These are phyloP conservation scores for Cydia fagiglandana DNA, from an alignment of 1,140 invertebrate genomes.

Conservation along the genomic window DNA sequence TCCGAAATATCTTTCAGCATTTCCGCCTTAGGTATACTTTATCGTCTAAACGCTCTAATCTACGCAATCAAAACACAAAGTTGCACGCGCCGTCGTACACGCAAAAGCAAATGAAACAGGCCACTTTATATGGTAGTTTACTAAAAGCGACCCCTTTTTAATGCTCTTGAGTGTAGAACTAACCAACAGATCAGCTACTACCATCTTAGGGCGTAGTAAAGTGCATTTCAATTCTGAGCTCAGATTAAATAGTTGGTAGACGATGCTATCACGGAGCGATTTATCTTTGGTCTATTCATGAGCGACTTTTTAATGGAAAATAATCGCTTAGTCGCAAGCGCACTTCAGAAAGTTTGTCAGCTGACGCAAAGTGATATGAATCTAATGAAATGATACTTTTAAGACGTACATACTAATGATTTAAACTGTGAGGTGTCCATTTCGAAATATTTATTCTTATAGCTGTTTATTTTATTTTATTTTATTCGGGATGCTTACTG, in stretches of 20 bases:
- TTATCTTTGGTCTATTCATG: slow-evolving; percentile 1
- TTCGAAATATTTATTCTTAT: too few species aligned
- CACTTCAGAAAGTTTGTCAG: neutral
- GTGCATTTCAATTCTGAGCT: slow-evolving; percentile 19
- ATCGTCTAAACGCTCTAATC: neutral
- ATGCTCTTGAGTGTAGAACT: neutral
- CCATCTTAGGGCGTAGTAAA: neutral
- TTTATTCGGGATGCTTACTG: too few species aligned
- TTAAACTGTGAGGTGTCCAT: too few species aligned
- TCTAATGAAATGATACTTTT: too few species aligned
- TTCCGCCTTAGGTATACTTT: neutral
- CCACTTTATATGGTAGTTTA: too few species aligned
- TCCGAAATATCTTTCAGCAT: too few species aligned
- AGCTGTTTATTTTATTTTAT: too few species aligned
- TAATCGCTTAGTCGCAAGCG: neutral
- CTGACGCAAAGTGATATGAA: neutral
- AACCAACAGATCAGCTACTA: slow-evolving; percentile 1
- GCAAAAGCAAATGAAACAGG: neutral
- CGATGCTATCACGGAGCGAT: slow-evolving; percentile 6
- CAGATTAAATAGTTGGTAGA: slow-evolving; percentile 15
- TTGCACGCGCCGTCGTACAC: neutral
- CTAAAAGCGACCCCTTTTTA: too few species aligned
- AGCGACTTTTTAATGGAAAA: neutral
- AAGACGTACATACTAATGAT: too few species aligned
- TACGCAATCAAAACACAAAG: neutral